Conservation (phyloP, 2,113 vertebrate species). For the Cottus gobio region DNA sequence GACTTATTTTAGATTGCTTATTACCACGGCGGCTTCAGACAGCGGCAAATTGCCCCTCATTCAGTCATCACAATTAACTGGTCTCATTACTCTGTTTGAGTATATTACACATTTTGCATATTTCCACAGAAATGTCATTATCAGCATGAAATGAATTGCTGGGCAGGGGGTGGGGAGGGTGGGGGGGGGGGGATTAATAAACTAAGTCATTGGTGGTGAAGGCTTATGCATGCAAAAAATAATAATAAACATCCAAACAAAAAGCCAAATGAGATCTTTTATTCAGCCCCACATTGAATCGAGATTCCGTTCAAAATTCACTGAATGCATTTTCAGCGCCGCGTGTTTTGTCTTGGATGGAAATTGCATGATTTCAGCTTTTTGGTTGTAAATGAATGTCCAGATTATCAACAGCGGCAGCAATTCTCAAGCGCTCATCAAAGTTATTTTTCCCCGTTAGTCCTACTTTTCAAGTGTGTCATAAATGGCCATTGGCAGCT, state of each 20-base stretch:
- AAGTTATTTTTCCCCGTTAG: slow-evolving; percentile 54
- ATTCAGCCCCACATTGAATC: slow-evolving; percentile 56
- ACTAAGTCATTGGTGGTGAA: slow-evolving; percentile 59
- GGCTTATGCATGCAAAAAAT: slow-evolving; percentile 51
- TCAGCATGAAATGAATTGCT: slow-evolving; percentile 57
- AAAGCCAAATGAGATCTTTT: slow-evolving; percentile 73
- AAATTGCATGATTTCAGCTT: slow-evolving; percentile 47
- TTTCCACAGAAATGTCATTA: slow-evolving; percentile 70
- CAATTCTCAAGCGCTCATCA: slow-evolving; percentile 37
- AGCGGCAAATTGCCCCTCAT: slow-evolving; percentile 66
- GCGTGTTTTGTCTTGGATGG: slow-evolving; percentile 29
- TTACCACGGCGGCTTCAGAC: slow-evolving; percentile 61
- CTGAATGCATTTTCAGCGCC: slow-evolving; percentile 55
- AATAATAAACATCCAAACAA: slow-evolving; percentile 64
- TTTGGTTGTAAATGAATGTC: slow-evolving; percentile 41
- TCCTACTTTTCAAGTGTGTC: slow-evolving; percentile 48
- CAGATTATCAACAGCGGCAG: slow-evolving; percentile 30
- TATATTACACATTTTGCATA: slow-evolving; percentile 67
- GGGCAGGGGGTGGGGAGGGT: neutral
- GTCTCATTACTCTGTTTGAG: slow-evolving; percentile 68
- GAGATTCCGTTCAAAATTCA: slow-evolving; percentile 57
- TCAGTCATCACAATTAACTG: slow-evolving; percentile 73
- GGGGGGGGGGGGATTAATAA: slow-evolving; percentile 57
- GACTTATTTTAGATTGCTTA: slow-evolving; percentile 70
- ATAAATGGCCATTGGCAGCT: slow-evolving; percentile 55